Percentiles rank a stretch among this genome's conserved stretches.
Conservation (phyloP, 1,140 invertebrate genomes). For the Caenorhabditis inopinata region DNA sequence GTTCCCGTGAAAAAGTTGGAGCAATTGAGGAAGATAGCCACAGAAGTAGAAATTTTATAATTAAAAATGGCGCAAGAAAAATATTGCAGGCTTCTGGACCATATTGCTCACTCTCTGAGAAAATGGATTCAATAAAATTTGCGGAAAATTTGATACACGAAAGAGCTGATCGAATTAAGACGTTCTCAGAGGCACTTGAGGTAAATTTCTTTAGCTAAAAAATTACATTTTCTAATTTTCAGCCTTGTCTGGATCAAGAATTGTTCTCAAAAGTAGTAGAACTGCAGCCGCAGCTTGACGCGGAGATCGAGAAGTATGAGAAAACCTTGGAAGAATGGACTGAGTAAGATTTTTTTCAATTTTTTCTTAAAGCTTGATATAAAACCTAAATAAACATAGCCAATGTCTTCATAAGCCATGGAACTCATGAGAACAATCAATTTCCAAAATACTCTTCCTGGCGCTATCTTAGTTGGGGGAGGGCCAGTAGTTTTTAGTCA, state of each 20-base stretch:
- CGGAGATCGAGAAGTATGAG: not conserved
- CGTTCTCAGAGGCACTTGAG: not conserved
- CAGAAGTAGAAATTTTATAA: not conserved
- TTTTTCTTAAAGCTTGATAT: not conserved
- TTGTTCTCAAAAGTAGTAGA: not conserved
- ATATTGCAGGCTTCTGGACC: not conserved
- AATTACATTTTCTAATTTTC: not conserved
- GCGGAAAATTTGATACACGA: not conserved
- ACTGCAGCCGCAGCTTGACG: not conserved
- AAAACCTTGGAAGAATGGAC: not conserved
- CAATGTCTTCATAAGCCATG: too few species aligned
- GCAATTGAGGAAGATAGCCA: not conserved
- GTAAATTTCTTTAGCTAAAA: not conserved
- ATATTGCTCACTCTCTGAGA: not conserved
- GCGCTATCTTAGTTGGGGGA: too few species aligned
- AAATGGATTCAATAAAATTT: not conserved
- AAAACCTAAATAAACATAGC: too few species aligned
- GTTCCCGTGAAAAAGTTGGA: not conserved
- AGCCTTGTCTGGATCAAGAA: not conserved
- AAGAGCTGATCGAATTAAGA: not conserved
- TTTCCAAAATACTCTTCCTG: not conserved
- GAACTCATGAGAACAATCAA: too few species aligned
- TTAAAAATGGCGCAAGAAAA: not conserved
- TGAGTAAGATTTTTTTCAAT: not conserved
- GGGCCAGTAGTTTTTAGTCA: too few species aligned